Evolutionary conservation across 2,888 invertebrate genomes (phyloP), one percentile per base, ranked within the genome.

Genomic region (Ectobius pallidus): DNA sequence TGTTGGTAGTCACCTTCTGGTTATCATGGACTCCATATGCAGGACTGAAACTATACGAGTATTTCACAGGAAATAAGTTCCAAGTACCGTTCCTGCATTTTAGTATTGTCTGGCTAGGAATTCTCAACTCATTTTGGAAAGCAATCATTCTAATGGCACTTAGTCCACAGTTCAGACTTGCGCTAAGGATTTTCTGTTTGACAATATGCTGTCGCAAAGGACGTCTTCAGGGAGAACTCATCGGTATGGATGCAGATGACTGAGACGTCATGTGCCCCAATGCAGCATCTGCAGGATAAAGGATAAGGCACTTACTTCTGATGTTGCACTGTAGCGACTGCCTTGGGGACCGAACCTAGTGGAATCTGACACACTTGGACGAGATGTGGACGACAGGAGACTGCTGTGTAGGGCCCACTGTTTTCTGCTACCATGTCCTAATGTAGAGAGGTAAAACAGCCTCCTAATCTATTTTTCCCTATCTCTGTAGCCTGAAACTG

Each of bases 121-220:
- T 98, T 78, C 87, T 95, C 78, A 97, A 97, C 85, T 96, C 96
- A 65, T 94, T 96, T 84, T 97, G 97, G 94, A 98, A 98, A 84
- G 92, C 96, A 77, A 85, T 98, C 76, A 93, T 98, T 78, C 90
- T 97, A 82, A 87, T 95, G 77, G 89, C 93, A 75, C 87, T 97
- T 84, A 97, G 96, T 83, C 95, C 95, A 58, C 95, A 97, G 83
- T 98, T 98, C 85, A 89, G 97, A 76, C 87, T 95, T 75, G 96
- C 96, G 61, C 87, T 96, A 78, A 88, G 94, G 79, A 92, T 95
- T 80, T 89, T 96, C 81, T 96, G 95, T 85, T 86, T 95, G 85
- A 94, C 94, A 58, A 89, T 94, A 77, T 96, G 95, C 84, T 96
- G 96, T 84, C 91, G 94, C 78, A 92, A 93, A 83, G 91, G 91